A percentile compares a stretch with the other conserved stretches of the same genome.
phyloP scores from a whole-genome alignment of 1,140 invertebrate species.

The Colletes latitarsis region DNA sequence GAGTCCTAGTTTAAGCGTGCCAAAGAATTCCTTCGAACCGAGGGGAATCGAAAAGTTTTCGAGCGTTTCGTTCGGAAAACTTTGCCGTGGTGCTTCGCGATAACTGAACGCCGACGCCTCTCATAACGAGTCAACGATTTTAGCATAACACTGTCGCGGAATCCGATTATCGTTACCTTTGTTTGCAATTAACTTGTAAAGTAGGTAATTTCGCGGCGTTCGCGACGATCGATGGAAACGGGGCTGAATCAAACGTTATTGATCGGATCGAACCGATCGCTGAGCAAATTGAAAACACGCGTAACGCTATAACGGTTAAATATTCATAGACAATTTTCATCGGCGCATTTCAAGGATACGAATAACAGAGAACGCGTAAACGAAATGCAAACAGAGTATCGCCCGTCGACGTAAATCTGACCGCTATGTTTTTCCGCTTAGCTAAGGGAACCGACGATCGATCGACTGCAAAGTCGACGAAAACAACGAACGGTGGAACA shows the following conservation, averaged over 20 bases:
- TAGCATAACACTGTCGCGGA: slow-evolving; percentile 12
- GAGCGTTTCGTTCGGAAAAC: background rate
- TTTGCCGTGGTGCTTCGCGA: background rate
- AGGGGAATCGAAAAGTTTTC: slow-evolving; percentile 19
- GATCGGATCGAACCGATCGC: slow-evolving; percentile 4
- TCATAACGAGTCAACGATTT: slow-evolving; percentile 18
- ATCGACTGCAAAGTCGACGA: background rate
- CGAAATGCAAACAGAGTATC: too few relatives aligned
- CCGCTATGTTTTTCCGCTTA: too few relatives aligned
- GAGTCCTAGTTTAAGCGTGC: slow-evolving; percentile 17
- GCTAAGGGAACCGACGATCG: background rate
- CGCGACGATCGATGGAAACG: background rate
- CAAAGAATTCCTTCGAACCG: slow-evolving; percentile 1
- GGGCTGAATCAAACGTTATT: slow-evolving; percentile 5
- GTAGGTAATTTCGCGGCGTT: slow-evolving; percentile 6
- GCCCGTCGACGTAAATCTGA: background rate
- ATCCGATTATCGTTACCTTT: slow-evolving; percentile 21
- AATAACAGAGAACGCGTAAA: background rate
- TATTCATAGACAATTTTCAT: slow-evolving; percentile 37
- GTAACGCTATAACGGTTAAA: slow-evolving; percentile 13
- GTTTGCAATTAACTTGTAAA: slow-evolving; percentile 37
- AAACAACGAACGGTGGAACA: slow-evolving; percentile 11
- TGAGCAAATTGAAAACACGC: background rate
- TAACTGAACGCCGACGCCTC: background rate
- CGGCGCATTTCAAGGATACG: background rate